Evolutionary conservation across 2,888 invertebrate species (phyloP), one percentile per base, ranked within the genome.

Genomic region (Pterostichus niger): DNA sequence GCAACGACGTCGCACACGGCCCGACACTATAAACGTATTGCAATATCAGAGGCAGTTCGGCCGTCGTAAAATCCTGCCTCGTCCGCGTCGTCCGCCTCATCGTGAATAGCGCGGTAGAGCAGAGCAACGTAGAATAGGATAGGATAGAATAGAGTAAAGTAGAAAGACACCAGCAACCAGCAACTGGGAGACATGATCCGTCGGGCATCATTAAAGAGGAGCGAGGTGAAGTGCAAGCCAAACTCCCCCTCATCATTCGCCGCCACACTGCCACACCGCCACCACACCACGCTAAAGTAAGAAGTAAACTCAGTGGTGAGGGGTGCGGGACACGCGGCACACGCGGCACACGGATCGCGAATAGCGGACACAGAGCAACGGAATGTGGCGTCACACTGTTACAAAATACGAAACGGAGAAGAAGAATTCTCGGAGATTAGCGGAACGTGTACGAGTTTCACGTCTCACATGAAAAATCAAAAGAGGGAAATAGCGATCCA

Each of bases 1-100:
- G 40, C 40, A 71, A 71, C 15, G 46, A 76, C 35, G 31, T 52
- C 54, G 35, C 52, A 76, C 54, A 76, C 33, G 46, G 71, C 56
- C 46, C 81, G 73, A 82, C 81, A 82, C 46, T 85, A 84, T 85
- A 84, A 83, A 85, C 84, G 85, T 85, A 86, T 85, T 84, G 85
- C 84, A 85, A 85, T 85, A 86, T 85, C 85, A 85, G 84, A 83
- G 85, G 84, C 86, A 84, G 85, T 85, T 85, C 84, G 84, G 84
- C 85, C 85, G 85, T 85, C 85, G 84, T 85, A 86, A 85, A 82
- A 86, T 84, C 84, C 83, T 85, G 85, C 85, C 85, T 85, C 84
- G 85, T 84, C 68, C 61, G 56, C 85, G 85, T 85, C 85, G 84
- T 85, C 33, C 40, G 64, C 64, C 15, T 40, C 54, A n/a, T 76